phyloP scores from a whole-genome alignment of 1,140 invertebrate species.

The Musca vetustissima region DNA sequence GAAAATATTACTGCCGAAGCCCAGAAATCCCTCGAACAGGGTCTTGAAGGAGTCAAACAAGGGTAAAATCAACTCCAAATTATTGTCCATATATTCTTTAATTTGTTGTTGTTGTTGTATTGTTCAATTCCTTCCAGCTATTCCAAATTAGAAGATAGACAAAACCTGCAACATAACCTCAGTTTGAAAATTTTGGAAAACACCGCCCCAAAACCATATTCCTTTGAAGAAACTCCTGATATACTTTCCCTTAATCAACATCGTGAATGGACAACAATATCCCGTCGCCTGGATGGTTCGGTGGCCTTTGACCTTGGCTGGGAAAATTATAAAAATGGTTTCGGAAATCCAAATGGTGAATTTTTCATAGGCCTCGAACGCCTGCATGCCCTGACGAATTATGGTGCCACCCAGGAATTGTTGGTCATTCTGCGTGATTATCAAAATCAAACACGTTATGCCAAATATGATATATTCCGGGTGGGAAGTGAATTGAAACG shows the following conservation, averaged over 20 bases:
- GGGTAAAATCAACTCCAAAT: too few relatives aligned
- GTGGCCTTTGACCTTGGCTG: slow-evolving; percentile 41
- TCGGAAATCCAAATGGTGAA: slow-evolving; percentile 32
- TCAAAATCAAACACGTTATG: slow-evolving; percentile 58
- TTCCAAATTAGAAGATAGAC: too few relatives aligned
- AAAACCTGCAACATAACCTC: too few relatives aligned
- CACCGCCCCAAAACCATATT: too few relatives aligned
- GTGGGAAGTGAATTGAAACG: slow-evolving; percentile 63
- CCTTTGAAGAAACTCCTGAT: too few relatives aligned
- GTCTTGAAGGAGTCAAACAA: too few relatives aligned
- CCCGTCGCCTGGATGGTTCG: slow-evolving; percentile 36
- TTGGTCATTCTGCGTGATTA: slow-evolving; percentile 64
- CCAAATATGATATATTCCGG: slow-evolving; percentile 64
- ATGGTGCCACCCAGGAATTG: slow-evolving; percentile 54
- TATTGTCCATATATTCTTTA: too few relatives aligned
- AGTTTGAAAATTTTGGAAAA: too few relatives aligned
- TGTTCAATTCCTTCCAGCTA: too few relatives aligned
- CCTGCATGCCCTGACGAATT: slow-evolving; percentile 35
- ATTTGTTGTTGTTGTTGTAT: too few relatives aligned
- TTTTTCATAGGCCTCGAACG: slow-evolving; percentile 45
- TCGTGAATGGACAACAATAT: slow-evolving; percentile 40
- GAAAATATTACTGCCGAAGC: too few relatives aligned
- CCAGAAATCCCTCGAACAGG: too few relatives aligned
- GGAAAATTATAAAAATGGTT: slow-evolving; percentile 42
- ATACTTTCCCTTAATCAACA: not conserved